Evolutionary conservation across 2,888 invertebrate genomes (phyloP), one percentile per base, ranked within the genome.

Genomic region (Onchidella celtica): DNA sequence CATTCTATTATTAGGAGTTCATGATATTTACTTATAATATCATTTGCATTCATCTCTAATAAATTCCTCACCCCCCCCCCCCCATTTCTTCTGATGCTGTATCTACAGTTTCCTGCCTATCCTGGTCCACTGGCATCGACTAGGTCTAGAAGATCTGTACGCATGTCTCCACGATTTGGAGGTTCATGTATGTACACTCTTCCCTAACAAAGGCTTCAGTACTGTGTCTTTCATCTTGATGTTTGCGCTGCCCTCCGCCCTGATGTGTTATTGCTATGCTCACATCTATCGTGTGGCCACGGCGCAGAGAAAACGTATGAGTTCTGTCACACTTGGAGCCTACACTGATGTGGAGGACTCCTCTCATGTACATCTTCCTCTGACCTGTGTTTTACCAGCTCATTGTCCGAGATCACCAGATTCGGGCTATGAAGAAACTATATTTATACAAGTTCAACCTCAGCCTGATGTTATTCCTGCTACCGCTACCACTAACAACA

Each of bases 211-310:
- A 59, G 69, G 36, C 24, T 84, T 87, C 11, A 85, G 88, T 17
- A 88, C 88, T 4, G 80, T 85, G 1, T 68, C 73, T 11, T 85
- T 87, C 73, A n/a, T 61, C 17, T 17, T 47, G 84, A 87, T 68
- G 66, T 82, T 40, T 47, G 40, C 21, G 34, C 81, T 17, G 65
- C 83, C 21, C 47, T 76, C 32, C 1, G 68, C 38, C 1, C 57
- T 69, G 38, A 78, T 78, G 78, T 68, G 78, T 38, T 78, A 38
- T 59, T 78, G 78, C n/a, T 78, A 78, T 17, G 68, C 40, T 3
- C 69, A 69, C 38, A 78, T 78, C 27, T 78, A 78, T 69, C 55
- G 27, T 38, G 69, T 68, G 32, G 68, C 78, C 21, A 68, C 3
- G 21, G n/a, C 69, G 36, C 78, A 69, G 47, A 32, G 38, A 6